Evolutionary conservation across 92 coral and sea anemone genomes (phyloP).

Genomic region (Epizoanthus fatuus): DNA sequence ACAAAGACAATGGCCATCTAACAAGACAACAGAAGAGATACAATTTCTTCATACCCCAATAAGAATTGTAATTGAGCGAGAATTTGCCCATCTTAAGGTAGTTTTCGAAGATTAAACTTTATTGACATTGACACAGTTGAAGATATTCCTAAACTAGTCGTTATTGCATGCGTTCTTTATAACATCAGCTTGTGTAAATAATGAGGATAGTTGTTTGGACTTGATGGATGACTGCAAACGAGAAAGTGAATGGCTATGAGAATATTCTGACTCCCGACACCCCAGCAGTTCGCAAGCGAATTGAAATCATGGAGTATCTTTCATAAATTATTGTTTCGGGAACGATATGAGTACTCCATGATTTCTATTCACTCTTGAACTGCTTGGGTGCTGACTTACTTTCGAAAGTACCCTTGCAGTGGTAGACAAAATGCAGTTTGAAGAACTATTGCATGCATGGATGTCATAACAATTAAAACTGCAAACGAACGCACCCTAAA

Average conservation of each 20-base stretch:
- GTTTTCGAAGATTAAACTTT: not conserved
- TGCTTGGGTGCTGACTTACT: too few species aligned
- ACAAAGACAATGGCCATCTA: conserved; percentile 46
- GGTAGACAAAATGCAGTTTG: too few species aligned
- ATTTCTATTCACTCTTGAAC: too few species aligned
- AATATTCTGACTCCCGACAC: conserved; percentile 3
- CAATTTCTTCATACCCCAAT: conserved; percentile 24
- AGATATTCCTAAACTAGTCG: not conserved
- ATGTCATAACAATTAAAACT: too few species aligned
- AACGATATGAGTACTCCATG: too few species aligned
- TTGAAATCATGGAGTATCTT: conserved; percentile 9
- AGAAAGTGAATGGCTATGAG: not conserved
- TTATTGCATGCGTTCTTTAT: too few species aligned
- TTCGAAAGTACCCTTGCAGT: too few species aligned
- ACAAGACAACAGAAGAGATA: conserved; percentile 36
- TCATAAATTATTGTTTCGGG: not conserved
- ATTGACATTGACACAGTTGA: not conserved
- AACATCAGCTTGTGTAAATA: not conserved
- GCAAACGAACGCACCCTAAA: too few species aligned
- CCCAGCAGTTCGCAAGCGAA: not conserved
- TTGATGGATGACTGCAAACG: not conserved
- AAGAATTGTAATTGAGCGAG: conserved; percentile 32
- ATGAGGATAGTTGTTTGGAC: conserved; percentile 6
- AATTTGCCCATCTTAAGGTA: conserved; percentile 26
- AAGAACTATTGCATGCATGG: too few species aligned